Evolutionary conservation across 2,888 invertebrate genomes (phyloP).

Genomic region (Plemyria rubiginata): DNA sequence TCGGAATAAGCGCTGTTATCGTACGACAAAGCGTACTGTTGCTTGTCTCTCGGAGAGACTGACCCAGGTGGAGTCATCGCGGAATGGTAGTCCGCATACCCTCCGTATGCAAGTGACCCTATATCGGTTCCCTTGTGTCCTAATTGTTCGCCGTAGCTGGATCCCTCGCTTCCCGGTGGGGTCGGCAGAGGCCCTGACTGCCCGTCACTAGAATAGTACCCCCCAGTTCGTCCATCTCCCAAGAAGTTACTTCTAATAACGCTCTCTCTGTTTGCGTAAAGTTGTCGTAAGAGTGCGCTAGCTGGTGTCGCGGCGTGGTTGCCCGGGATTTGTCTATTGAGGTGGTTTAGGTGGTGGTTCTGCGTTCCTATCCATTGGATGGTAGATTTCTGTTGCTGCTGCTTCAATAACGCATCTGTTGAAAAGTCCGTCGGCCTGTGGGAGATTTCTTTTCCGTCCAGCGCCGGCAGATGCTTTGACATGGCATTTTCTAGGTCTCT

Average conservation of each 20-base stretch:
- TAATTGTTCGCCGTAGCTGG: conserved; percentile 87
- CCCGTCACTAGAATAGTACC: conserved; percentile 83
- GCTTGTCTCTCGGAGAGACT: conserved; percentile 96
- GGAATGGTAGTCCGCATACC: conserved; percentile 93
- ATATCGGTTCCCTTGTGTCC: conserved; percentile 84
- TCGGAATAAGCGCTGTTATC: conserved; percentile 87
- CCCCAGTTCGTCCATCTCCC: conserved; percentile 77
- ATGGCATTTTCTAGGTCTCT: conserved; percentile 98
- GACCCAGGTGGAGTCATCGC: conserved; percentile 99
- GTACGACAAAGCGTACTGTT: conserved; percentile 84
- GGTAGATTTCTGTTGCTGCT: conserved; percentile 90
- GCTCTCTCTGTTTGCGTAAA: conserved; percentile 97
- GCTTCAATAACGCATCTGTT: conserved; percentile 92
- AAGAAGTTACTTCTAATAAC: conserved; percentile 95
- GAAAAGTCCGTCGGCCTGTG: conserved; percentile 94
- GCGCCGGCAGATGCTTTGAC: conserved; percentile 95
- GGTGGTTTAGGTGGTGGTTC: conserved; percentile 86
- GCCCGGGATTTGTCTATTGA: conserved; percentile 85
- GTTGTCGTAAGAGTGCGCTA: conserved; percentile 93
- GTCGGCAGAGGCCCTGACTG: conserved; percentile 93
- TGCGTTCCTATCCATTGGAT: conserved; percentile 98
- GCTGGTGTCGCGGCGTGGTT: conserved; percentile 90
- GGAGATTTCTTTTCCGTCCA: conserved; percentile 82
- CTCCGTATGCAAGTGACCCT: conserved; percentile 85
- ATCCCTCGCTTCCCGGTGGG: conserved; percentile 95